Percentiles rank a stretch among this genome's conserved stretches.
phyloP scores from a whole-genome alignment of 2,797 vertebrate species.

The Myotis myotis region DNA sequence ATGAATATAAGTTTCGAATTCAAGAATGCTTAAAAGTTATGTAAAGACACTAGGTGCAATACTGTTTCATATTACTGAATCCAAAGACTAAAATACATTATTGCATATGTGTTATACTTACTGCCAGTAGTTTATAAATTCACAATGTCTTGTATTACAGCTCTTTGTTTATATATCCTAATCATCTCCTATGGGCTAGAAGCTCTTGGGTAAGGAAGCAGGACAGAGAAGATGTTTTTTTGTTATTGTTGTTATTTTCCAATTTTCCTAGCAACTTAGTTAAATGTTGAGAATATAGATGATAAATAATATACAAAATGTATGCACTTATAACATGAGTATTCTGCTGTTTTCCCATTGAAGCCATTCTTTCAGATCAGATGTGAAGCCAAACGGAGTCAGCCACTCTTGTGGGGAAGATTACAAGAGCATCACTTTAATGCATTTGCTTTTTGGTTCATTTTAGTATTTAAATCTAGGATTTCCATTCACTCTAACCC shows the following conservation, averaged over 20 bases:
- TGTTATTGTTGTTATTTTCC: background rate
- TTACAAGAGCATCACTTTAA: background rate
- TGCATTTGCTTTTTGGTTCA: background rate
- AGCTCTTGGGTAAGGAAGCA: background rate
- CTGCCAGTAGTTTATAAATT: background rate
- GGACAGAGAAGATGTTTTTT: background rate
- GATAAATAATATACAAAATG: background rate
- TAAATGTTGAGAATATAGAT: background rate
- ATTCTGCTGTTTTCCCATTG: background rate
- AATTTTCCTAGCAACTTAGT: background rate
- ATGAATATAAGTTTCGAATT: background rate
- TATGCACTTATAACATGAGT: background rate
- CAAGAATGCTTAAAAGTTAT: background rate
- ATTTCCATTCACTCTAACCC: background rate
- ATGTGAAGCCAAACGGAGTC: constrained; percentile 31
- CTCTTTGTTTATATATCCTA: background rate
- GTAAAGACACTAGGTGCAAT: background rate
- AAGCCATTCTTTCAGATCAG: constrained; percentile 20
- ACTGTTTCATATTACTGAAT: background rate
- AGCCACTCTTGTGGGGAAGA: background rate
- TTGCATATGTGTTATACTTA: background rate
- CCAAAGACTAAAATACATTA: background rate
- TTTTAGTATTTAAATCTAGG: constrained; percentile 27
- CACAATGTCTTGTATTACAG: background rate
- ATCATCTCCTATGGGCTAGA: background rate